A percentile compares a stretch with the other conserved stretches of the same genome.
Conservation (phyloP, 2,888 invertebrate species). For the Archips crataeganus region DNA sequence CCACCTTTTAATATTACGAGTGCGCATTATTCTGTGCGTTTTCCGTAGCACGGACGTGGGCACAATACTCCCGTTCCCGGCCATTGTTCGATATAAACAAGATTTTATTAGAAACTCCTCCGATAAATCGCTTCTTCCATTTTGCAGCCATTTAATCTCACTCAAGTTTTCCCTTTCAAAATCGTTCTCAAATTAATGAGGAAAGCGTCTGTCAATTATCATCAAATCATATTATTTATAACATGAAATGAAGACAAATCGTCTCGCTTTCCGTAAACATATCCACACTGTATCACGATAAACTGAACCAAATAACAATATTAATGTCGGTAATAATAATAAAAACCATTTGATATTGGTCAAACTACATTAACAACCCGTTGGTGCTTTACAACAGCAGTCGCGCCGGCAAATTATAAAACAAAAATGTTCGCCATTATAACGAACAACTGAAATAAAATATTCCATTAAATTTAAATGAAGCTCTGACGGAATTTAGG, state of each 20-base stretch:
- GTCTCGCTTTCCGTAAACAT: too few species aligned
- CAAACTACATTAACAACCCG: constrained; percentile 1
- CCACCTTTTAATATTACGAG: constrained; percentile 1
- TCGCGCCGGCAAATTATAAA: neutral
- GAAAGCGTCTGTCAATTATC: neutral
- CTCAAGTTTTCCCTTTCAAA: constrained; percentile 23
- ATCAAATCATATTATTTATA: neutral
- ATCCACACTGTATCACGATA: neutral
- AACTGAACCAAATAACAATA: neutral
- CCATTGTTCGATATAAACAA: constrained; percentile 60
- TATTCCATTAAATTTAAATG: constrained; percentile 9
- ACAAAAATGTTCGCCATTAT: neutral
- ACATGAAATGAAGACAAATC: too few species aligned
- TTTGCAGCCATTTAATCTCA: constrained; percentile 31
- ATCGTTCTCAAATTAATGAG: constrained; percentile 26
- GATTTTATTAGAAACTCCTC: constrained; percentile 68
- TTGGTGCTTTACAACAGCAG: constrained; percentile 5
- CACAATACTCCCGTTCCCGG: constrained; percentile 13
- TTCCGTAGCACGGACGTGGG: neutral
- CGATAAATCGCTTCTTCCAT: constrained; percentile 48
- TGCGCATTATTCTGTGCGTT: constrained; percentile 7
- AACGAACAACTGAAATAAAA: constrained; percentile 5
- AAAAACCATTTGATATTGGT: neutral
- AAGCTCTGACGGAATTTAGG: constrained; percentile 5
- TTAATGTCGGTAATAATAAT: neutral